Conservation (phyloP, 1,140 invertebrate species). For the Drosophila kurseongensis region DNA sequence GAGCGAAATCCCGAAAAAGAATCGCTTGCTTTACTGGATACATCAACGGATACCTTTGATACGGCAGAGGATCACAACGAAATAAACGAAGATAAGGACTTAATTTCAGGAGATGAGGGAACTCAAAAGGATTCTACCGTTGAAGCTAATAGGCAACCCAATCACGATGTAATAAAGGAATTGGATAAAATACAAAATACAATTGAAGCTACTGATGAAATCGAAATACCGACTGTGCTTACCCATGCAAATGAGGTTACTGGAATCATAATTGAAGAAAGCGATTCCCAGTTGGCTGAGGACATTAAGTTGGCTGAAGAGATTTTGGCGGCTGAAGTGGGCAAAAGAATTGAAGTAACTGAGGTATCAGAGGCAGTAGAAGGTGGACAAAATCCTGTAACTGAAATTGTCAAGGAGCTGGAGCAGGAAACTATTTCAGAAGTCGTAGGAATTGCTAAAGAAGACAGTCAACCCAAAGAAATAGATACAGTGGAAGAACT, state of each 20-base stretch:
- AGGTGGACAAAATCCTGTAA: conserved; percentile 20
- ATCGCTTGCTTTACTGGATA: neutral
- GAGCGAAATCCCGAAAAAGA: neutral
- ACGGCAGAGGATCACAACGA: conserved; percentile 2
- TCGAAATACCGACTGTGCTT: conserved; percentile 6
- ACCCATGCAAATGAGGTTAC: neutral
- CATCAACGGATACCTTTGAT: conserved; percentile 20
- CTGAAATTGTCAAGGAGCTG: conserved; percentile 35
- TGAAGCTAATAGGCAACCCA: too few species aligned
- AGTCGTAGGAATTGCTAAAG: neutral
- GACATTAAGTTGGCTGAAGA: conserved; percentile 43
- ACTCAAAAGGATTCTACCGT: neutral
- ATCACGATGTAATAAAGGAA: neutral
- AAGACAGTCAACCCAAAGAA: neutral
- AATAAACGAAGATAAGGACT: neutral
- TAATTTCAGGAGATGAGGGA: neutral
- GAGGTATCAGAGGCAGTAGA: neutral
- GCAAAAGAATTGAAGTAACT: conserved; percentile 16
- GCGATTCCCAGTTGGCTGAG: conserved; percentile 37
- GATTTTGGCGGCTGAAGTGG: conserved; percentile 38
- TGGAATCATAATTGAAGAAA: conserved; percentile 14
- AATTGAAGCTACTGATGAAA: neutral
- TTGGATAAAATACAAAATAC: neutral
- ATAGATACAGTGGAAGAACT: neutral
- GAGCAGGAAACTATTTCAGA: conserved; percentile 30